phyloP scores from a whole-genome alignment of 2,113 vertebrate species.

The Helogale parvula region DNA sequence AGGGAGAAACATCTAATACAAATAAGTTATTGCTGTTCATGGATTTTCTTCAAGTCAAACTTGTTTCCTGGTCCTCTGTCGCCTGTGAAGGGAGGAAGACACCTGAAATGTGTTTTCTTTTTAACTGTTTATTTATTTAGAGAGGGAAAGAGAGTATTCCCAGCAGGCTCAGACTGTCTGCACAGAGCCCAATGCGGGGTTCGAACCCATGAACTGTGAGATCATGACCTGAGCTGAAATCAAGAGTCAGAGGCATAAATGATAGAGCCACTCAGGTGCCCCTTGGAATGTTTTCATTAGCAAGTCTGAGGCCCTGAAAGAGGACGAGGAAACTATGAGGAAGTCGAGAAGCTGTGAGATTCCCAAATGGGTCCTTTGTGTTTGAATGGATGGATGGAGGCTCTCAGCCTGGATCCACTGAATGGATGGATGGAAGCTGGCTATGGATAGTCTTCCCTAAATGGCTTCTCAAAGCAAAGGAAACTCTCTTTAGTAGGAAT shows the following conservation, averaged over 20 bases:
- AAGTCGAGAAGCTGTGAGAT: neutral
- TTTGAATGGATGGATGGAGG: neutral
- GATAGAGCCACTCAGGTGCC: no score
- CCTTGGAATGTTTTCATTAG: neutral
- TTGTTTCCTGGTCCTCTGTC: neutral
- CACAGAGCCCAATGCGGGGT: no score
- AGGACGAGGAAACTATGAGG: neutral
- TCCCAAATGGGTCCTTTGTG: no score
- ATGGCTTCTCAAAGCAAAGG: neutral
- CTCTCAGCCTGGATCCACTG: no score
- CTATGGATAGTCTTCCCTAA: neutral
- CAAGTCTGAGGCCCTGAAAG: neutral
- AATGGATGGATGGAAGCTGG: neutral
- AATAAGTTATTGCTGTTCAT: neutral
- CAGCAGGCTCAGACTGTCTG: no score
- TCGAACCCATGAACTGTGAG: no score
- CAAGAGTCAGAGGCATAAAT: no score
- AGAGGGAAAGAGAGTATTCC: no score
- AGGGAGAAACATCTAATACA: neutral
- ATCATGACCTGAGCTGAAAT: no score
- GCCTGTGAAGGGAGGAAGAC: neutral
- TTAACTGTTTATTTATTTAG: no score
- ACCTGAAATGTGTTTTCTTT: neutral
- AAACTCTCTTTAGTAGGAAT: neutral
- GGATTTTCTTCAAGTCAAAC: neutral